Conservation (phyloP, 2,113 vertebrate genomes). For the Microtus richardsoni region DNA sequence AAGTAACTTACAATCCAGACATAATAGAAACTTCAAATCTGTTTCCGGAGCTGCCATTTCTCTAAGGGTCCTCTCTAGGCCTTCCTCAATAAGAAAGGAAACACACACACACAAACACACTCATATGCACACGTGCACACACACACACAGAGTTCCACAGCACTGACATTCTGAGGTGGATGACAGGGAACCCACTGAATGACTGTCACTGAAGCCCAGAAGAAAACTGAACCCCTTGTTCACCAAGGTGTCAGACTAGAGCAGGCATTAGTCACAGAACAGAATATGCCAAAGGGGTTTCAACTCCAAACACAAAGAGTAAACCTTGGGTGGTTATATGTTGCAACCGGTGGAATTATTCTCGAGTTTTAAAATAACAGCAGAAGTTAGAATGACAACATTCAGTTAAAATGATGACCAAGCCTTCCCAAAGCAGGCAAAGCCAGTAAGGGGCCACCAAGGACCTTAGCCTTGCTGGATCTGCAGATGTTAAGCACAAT, state of each 20-base stretch:
- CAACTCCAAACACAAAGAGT: background rate
- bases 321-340: background rate
- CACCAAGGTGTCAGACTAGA: background rate
- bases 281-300: background rate
- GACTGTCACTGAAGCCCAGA: background rate
- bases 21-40: background rate
- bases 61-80: background rate
- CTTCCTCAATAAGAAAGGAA: background rate
- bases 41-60: background rate
- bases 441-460: background rate
- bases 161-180: background rate
- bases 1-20: background rate
- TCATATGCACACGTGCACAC: rapidly evolving
- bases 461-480: background rate
- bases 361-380: background rate
- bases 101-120: background rate
- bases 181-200: background rate
- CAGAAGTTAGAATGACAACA: background rate
- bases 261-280: rapidly evolving
- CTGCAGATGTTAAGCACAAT: background rate
- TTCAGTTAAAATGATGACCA: background rate
- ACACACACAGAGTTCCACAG: too few relatives aligned
- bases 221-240: background rate
- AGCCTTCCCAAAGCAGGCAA: too few relatives aligned
- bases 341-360: background rate